Base-by-base conservation (phyloP, 2,113 vertebrate species). In the Eolophus roseicapilla region DNA sequence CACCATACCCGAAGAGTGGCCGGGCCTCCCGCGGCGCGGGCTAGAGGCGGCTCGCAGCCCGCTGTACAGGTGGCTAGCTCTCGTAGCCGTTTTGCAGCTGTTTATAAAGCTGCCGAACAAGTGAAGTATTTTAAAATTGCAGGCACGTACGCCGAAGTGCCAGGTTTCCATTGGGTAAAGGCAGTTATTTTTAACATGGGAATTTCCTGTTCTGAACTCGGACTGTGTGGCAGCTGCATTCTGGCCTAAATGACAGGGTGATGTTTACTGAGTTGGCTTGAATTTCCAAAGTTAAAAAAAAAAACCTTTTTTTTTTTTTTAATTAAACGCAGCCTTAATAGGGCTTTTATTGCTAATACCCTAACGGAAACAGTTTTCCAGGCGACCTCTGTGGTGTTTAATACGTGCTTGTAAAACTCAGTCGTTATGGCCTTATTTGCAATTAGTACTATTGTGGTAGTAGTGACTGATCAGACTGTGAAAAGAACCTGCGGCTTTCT, bases 171-270 rank as follows among this genome's bases (percentile, higher is more conserved):
- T 44, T 16, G 33, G 74, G 2, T 33, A 3, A 25, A 27, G 37
- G 5, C 17, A 8, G 0, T 24, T 16, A 13, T 13, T 62, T 25
- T 23, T 8, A 35, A 21, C 5, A 0, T 3, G 17, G 28, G 28
- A 8, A 3, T 44, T 43, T 23, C n/a, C 20, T 9, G 11, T 44
- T 46, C 24, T 25, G 50, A 7, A 7, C 18, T 10, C 5, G 44
- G 59, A 1, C 23, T 31, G n/a, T 3, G 11, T 9, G 60, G 55
- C 35, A 55, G 81, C 47, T n/a, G 0, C 10, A 0, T 14, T 33
- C 57, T 11, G 59, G 43, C 53, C 71, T 35, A 11, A 86, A 11
- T 5, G 49, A 13, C 19, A 62, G 35, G 17, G 3, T 9, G 25
- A 2, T 53, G 29, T 69, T 85, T 79, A 29, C 35, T 7, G 1